Evolutionary conservation across 2,888 invertebrate species (phyloP).

Genomic region (Eupsilia transversa): DNA sequence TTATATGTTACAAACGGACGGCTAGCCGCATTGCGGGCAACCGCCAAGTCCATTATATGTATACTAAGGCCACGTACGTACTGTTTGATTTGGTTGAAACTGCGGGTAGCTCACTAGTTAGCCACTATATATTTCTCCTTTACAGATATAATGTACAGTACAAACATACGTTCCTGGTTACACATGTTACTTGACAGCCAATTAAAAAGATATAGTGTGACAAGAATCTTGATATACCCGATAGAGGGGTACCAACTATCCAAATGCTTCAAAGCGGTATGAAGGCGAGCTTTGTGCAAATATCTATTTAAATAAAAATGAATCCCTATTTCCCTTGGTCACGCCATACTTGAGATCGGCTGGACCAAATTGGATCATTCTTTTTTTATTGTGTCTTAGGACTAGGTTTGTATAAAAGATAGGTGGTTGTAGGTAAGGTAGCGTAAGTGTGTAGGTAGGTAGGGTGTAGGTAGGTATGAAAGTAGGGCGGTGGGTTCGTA

Average conservation of each 20-base stretch:
- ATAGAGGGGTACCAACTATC: not conserved
- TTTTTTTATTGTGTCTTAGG: too few relatives aligned
- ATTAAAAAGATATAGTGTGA: not conserved
- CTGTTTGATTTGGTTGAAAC: not conserved
- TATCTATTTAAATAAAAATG: not conserved
- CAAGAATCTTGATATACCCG: not conserved
- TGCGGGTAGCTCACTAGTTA: not conserved
- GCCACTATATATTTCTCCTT: not conserved
- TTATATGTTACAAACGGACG: not conserved
- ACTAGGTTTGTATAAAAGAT: too few relatives aligned
- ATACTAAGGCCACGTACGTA: not conserved
- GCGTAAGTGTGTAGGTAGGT: too few relatives aligned
- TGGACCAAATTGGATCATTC: too few relatives aligned
- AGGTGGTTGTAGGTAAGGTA: too few relatives aligned
- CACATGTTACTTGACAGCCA: not conserved
- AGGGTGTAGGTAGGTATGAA: too few relatives aligned
- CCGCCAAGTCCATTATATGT: not conserved
- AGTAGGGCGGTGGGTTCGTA: too few relatives aligned
- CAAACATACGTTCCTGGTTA: not conserved
- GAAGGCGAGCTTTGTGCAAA: not conserved
- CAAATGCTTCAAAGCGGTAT: too few relatives aligned
- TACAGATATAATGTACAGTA: not conserved
- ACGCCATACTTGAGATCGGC: too few relatives aligned
- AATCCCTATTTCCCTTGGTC: too few relatives aligned
- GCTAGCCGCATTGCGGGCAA: conserved; percentile 34